phyloP scores from a whole-genome alignment of 2,888 invertebrate genomes.

The Camponotus fellah region DNA sequence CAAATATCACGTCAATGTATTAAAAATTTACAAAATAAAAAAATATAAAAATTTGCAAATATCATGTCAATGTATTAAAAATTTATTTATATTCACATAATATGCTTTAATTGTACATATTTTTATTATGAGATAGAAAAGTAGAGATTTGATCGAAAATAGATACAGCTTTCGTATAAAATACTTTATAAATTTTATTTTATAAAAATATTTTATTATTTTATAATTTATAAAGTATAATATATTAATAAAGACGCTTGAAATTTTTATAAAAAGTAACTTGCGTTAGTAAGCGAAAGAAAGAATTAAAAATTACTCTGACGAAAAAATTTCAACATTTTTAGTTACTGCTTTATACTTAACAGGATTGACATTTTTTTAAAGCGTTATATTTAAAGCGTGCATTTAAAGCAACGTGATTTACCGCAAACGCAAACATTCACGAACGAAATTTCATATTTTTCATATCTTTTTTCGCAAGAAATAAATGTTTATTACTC shows the following conservation, averaged over 20 bases:
- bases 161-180: too few species aligned
- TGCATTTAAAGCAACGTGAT: background rate
- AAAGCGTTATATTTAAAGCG: background rate
- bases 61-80: background rate
- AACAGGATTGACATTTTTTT: background rate
- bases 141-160: background rate
- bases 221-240: too few species aligned
- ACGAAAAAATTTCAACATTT: background rate
- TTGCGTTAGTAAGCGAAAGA: background rate
- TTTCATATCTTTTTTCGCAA: background rate
- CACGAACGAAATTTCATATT: background rate
- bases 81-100: background rate
- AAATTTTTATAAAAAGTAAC: background rate
- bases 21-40: slow-evolving; percentile 4
- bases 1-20: background rate
- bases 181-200: too few species aligned
- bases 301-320: background rate
- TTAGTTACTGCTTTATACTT: background rate
- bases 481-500: slow-evolving; percentile 1
- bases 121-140: background rate
- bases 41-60: too few species aligned
- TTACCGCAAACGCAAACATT: background rate
- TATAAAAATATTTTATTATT: too few species aligned
- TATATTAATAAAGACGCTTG: background rate
- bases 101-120: background rate